These are phyloP conservation scores for Sialis lutaria DNA, from an alignment of 2,888 invertebrate genomes.

Conservation along the genomic window DNA sequence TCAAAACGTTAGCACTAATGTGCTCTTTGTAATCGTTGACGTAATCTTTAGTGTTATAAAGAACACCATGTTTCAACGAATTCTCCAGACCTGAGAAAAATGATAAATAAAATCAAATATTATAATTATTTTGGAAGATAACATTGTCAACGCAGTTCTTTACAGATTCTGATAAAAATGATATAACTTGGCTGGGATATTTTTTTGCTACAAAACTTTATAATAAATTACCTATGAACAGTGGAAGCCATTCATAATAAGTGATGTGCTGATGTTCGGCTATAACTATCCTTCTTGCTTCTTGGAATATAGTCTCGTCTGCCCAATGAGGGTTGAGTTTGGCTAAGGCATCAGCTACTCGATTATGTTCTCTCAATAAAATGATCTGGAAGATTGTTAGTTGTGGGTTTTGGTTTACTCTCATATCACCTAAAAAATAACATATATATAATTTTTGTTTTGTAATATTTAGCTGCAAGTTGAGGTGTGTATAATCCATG, in stretches of 20 bases:
- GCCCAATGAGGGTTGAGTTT: conserved; percentile 57
- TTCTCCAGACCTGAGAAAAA: conserved; percentile 32
- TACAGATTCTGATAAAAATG: too few relatives aligned
- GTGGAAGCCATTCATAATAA: conserved; percentile 62
- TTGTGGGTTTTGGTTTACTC: conserved; percentile 57
- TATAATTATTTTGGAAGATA: too few relatives aligned
- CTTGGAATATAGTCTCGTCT: conserved; percentile 57
- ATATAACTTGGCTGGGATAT: too few relatives aligned
- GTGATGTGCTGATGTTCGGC: conserved; percentile 56
- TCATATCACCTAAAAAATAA: conserved; percentile 39
- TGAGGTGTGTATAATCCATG: too few relatives aligned
- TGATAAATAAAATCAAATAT: conserved; percentile 2
- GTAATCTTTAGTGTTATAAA: conserved; percentile 38
- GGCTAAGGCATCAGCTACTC: conserved; percentile 40
- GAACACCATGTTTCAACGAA: conserved; percentile 40
- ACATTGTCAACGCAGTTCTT: too few relatives aligned
- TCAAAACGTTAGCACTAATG: conserved; percentile 45
- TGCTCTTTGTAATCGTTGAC: conserved; percentile 48
- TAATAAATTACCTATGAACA: conserved; percentile 41
- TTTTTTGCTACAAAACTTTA: not conserved
- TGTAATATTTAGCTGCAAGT: too few relatives aligned
- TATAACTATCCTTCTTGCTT: conserved; percentile 48
- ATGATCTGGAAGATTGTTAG: conserved; percentile 49
- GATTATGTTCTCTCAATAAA: conserved; percentile 55
- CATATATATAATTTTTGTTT: too few relatives aligned